Evolutionary conservation across 2,113 vertebrate genomes (phyloP).

Genomic region (Pygathrix nemaeus): DNA sequence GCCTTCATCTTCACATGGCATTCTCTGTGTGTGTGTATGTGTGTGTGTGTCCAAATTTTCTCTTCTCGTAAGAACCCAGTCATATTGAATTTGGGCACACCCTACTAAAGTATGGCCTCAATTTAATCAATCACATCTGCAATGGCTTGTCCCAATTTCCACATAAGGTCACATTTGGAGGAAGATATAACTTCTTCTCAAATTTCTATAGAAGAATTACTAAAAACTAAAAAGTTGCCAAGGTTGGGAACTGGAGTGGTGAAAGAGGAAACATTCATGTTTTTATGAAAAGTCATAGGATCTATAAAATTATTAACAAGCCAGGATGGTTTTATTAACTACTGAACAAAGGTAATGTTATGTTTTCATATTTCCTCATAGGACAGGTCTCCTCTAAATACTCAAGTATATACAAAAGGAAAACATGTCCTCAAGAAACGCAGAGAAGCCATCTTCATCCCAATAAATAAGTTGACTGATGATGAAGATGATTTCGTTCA

Average conservation of each 20-base stretch:
- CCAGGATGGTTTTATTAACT: not conserved
- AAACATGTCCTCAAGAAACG: not conserved
- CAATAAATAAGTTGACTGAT: not conserved
- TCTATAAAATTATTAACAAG: not conserved
- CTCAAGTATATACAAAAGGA: not conserved
- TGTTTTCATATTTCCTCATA: not conserved
- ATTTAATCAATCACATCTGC: not conserved
- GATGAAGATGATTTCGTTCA: not conserved
- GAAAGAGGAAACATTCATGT: not conserved
- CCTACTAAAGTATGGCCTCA: not conserved
- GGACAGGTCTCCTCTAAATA: not conserved
- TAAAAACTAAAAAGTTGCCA: not conserved
- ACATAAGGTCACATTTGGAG: not conserved
- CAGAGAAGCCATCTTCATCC: not conserved
- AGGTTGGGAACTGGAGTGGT: not conserved
- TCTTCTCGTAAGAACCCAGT: not conserved
- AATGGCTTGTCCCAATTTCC: not conserved
- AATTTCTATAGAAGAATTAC: conserved; percentile 22
- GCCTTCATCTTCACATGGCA: not conserved
- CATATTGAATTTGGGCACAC: not conserved
- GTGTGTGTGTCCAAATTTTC: not conserved
- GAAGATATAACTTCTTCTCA: conserved; percentile 10
- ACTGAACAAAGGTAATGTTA: not conserved
- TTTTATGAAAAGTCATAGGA: not conserved
- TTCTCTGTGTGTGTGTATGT: not conserved